phyloP scores from a whole-genome alignment of 2,113 vertebrate species.

The Eonycteris spelaea region DNA sequence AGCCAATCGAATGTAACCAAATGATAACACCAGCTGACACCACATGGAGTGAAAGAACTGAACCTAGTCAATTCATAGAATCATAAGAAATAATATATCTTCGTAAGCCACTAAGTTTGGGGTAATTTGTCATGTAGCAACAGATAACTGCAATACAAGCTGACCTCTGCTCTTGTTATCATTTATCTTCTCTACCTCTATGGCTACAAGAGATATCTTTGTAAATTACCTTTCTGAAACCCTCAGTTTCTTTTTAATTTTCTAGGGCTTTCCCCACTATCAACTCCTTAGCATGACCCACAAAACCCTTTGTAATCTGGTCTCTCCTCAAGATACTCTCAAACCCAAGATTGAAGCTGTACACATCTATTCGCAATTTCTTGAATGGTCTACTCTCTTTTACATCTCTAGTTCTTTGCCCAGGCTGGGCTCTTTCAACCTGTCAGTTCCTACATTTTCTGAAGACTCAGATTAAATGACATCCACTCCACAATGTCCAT shows the following conservation, averaged over 20 bases:
- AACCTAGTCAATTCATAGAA: neutral
- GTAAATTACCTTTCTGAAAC: conserved; percentile 27
- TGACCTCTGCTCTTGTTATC: neutral
- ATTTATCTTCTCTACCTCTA: neutral
- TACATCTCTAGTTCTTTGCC: neutral
- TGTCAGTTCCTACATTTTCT: neutral
- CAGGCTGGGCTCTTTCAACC: neutral
- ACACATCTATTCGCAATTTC: neutral
- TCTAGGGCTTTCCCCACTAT: neutral
- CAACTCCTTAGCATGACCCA: neutral
- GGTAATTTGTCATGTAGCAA: neutral
- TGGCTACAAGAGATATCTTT: neutral
- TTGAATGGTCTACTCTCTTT: neutral
- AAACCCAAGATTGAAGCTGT: neutral
- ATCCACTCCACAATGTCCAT: neutral
- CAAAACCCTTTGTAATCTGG: neutral
- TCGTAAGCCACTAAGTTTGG: neutral
- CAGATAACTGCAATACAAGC: neutral
- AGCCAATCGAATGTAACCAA: neutral
- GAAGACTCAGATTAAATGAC: neutral
- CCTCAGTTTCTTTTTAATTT: neutral
- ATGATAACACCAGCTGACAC: neutral
- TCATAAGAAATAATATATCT: neutral
- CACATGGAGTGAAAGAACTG: neutral
- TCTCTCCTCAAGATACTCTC: neutral